Percentiles rank a stretch among this genome's conserved stretches.
phyloP scores from a whole-genome alignment of 2,113 vertebrate genomes.

The Megaceryle torquata region DNA sequence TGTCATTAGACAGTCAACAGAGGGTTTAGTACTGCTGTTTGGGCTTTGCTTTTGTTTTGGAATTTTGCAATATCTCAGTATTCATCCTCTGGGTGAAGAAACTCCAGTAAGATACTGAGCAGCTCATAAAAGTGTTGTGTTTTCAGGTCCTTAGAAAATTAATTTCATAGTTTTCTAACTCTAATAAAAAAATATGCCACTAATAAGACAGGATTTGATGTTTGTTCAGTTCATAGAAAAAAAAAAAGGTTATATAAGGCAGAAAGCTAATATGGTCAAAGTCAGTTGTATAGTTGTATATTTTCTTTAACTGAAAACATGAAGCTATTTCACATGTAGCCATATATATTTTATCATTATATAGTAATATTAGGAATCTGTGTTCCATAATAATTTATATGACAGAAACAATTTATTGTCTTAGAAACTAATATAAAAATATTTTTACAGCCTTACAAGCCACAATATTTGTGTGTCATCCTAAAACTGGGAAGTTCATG shows the following conservation, averaged over 20 bases:
- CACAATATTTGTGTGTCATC: slow-evolving; percentile 77
- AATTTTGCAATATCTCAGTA: background rate
- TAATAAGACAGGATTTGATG: background rate
- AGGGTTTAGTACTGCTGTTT: background rate
- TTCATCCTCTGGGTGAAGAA: background rate
- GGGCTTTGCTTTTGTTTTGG: background rate
- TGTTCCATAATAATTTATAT: background rate
- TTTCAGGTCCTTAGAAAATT: background rate
- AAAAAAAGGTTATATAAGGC: background rate
- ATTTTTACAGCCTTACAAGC: slow-evolving; percentile 76
- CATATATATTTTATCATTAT: background rate
- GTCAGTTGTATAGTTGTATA: background rate
- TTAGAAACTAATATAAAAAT: background rate
- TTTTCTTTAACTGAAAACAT: background rate
- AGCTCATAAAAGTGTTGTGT: background rate
- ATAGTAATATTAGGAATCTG: background rate
- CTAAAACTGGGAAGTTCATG: slow-evolving; percentile 75
- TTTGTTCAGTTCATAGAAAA: background rate
- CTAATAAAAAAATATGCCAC: background rate
- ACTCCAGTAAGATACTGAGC: background rate
- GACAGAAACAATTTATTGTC: background rate
- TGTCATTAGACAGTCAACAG: background rate
- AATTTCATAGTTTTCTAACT: background rate
- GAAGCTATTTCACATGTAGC: background rate
- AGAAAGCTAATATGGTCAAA: background rate